Evolutionary conservation across 2,113 vertebrate genomes (phyloP).

Genomic region (Ia io): DNA sequence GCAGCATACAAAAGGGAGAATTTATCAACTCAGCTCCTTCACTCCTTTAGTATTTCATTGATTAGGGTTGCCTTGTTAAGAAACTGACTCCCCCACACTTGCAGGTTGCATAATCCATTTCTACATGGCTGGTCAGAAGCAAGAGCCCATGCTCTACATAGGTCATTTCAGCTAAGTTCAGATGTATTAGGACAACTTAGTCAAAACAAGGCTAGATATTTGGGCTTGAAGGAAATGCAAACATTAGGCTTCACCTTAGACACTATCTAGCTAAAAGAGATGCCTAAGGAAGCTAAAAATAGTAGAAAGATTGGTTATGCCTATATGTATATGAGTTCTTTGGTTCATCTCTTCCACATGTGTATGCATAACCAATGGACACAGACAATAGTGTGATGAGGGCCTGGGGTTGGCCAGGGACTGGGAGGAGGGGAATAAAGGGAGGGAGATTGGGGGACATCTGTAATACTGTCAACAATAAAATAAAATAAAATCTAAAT

Average conservation of each 20-base stretch:
- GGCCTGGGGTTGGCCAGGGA: too few species aligned
- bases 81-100: not conserved
- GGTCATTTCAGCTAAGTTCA: not conserved
- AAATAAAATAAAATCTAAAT: too few species aligned
- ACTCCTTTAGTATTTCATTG: not conserved
- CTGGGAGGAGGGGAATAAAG: too few species aligned
- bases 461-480: too few species aligned
- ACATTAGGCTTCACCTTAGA: not conserved
- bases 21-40: not conserved
- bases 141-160: not conserved
- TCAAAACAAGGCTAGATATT: not conserved
- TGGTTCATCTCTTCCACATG: too few species aligned
- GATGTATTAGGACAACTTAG: not conserved
- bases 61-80: not conserved
- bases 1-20: not conserved
- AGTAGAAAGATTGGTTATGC: not conserved
- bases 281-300: not conserved
- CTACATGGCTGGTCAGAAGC: not conserved
- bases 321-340: too few species aligned
- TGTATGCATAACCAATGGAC: too few species aligned
- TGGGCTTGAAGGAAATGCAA: not conserved
- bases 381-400: too few species aligned
- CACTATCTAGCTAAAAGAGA: not conserved
- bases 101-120: not conserved
- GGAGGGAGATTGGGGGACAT: too few species aligned